Conservation (phyloP, 2,888 invertebrate genomes). For the Heliconius aoede region DNA sequence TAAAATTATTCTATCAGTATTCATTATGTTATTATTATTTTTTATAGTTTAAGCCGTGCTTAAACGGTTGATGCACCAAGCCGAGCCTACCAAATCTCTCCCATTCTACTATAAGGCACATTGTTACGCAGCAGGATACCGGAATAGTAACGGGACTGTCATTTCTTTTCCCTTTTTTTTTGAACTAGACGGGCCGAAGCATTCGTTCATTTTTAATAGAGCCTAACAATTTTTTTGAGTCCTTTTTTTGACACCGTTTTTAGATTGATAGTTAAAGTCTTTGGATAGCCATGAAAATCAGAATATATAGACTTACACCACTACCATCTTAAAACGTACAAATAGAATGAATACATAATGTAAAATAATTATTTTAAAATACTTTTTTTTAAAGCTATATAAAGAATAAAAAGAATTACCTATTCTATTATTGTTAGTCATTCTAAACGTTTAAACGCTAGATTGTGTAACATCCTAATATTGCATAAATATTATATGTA, state of each 20-base stretch:
- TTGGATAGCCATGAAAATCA: neutral
- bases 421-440: neutral
- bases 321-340: neutral
- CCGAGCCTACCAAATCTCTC: slow-evolving; percentile 47
- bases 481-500: neutral
- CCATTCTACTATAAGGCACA: slow-evolving; percentile 49
- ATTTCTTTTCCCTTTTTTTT: slow-evolving; percentile 74
- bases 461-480: neutral
- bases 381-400: neutral
- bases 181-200: slow-evolving; percentile 61
- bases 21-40: no score
- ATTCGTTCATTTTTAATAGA: slow-evolving; percentile 80
- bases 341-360: neutral
- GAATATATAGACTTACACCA: neutral
- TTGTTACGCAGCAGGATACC: slow-evolving; percentile 62
- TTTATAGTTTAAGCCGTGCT: slow-evolving; percentile 3
- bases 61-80: slow-evolving; percentile 35
- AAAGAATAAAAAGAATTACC: no score
- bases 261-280: slow-evolving; percentile 1
- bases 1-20: neutral
- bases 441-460: neutral
- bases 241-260: slow-evolving; percentile 31
- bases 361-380: neutral
- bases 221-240: slow-evolving; percentile 39
- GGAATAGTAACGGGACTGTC: slow-evolving; percentile 75